Conservation (phyloP, 1,140 invertebrate species). For the Drosophila azteca region DNA sequence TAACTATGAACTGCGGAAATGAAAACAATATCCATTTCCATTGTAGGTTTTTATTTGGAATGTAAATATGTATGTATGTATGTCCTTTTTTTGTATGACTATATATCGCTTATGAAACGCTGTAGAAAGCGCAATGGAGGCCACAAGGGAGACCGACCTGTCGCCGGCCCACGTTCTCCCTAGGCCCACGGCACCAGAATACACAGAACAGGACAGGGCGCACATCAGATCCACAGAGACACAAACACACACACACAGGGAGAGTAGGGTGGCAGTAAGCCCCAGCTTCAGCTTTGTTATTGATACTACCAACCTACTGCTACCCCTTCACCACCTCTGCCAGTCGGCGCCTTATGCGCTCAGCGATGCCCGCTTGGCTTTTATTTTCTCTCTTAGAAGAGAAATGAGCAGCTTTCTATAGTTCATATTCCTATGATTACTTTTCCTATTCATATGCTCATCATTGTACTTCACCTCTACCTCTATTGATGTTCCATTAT, state of each 20-base stretch:
- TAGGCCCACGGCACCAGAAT: conserved; percentile 1
- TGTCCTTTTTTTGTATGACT: too few species aligned
- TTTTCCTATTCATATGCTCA: too few species aligned
- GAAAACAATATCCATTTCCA: conserved; percentile 81
- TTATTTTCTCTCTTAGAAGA: background rate
- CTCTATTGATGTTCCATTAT: too few species aligned
- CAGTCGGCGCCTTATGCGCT: conserved; percentile 5
- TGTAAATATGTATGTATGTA: conserved; percentile 16
- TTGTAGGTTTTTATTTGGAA: conserved; percentile 70
- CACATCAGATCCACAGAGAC: background rate
- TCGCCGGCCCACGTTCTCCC: conserved; percentile 46
- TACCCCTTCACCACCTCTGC: background rate
- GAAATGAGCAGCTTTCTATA: too few species aligned
- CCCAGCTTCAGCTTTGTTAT: conserved; percentile 27
- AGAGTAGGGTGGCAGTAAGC: conserved; percentile 6
- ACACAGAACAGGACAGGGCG: too few species aligned
- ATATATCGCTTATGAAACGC: conserved; percentile 18
- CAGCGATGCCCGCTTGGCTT: conserved; percentile 25
- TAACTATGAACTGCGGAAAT: conserved; percentile 64
- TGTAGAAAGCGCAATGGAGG: conserved; percentile 64
- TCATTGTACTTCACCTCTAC: too few species aligned
- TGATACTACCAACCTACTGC: conserved; percentile 32
- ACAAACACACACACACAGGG: conserved; percentile 6
- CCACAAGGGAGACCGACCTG: conserved; percentile 60
- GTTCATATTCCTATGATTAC: too few species aligned